Evolutionary conservation across 2,797 vertebrate genomes (phyloP).

Genomic region (Steatocranus sp.): DNA sequence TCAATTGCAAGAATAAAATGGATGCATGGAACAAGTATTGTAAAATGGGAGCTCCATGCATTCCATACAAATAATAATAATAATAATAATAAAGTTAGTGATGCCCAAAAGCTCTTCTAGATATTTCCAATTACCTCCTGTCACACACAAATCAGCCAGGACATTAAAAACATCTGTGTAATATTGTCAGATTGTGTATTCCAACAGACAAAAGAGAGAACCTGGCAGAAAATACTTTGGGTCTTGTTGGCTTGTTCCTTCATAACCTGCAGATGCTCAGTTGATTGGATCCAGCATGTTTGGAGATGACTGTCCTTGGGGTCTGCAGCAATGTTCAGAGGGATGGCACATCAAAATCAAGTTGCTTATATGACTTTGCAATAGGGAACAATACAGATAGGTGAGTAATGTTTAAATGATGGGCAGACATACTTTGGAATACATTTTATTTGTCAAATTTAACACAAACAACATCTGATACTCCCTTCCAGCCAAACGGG

Average conservation of each 20-base stretch:
- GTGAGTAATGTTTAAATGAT: neutral
- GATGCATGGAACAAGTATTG: neutral
- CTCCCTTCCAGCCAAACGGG: conserved; percentile 2
- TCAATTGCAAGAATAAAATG: neutral
- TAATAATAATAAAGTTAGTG: conserved; percentile 1
- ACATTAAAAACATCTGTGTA: neutral
- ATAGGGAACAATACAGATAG: neutral
- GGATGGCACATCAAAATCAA: neutral
- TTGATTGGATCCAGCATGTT: neutral
- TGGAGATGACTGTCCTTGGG: neutral
- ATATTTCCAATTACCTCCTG: neutral
- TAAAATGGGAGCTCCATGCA: neutral
- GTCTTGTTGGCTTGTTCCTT: neutral
- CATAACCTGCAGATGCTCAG: neutral
- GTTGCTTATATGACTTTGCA: neutral
- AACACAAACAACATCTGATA: conserved; percentile 7
- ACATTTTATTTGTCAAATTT: conserved; percentile 54
- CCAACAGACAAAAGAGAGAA: neutral
- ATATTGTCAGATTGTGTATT: neutral
- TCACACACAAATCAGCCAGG: neutral
- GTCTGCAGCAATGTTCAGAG: neutral
- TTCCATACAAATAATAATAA: neutral
- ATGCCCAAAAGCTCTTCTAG: neutral
- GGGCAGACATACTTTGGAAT: neutral
- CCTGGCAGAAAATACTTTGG: neutral